Conservation (phyloP, 1,140 invertebrate species). For the Coenobita brevimanus region DNA sequence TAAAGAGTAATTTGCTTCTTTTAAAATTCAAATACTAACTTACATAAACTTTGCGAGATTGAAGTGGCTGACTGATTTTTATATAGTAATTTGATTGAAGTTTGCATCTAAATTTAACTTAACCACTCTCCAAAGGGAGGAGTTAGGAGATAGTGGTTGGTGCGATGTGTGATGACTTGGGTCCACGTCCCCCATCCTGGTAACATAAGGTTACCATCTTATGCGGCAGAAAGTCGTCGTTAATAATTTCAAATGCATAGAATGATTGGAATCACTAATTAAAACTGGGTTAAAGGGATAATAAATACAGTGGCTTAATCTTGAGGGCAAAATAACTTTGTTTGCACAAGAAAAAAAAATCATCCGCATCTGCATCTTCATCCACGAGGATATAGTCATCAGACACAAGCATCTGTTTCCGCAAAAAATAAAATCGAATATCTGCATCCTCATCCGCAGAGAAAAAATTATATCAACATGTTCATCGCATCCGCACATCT, state of each 20-base stretch:
- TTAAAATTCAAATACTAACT: not conserved
- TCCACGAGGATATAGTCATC: not conserved
- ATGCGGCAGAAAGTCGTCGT: constrained; percentile 12
- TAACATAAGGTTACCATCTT: not conserved
- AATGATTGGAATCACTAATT: too few relatives aligned
- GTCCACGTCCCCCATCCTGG: constrained; percentile 2
- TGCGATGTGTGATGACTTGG: constrained; percentile 7
- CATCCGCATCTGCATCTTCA: not conserved
- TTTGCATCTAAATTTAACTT: not conserved
- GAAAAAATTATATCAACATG: too few relatives aligned
- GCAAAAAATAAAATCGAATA: not conserved
- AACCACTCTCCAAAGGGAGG: constrained; percentile 5
- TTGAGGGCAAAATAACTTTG: not conserved
- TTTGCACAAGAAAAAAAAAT: not conserved
- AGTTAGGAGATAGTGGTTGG: constrained; percentile 3
- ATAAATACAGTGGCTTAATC: too few relatives aligned
- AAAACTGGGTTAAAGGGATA: too few relatives aligned
- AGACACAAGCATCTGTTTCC: not conserved
- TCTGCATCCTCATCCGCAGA: too few relatives aligned
- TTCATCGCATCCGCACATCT: too few relatives aligned
- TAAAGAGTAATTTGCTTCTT: not conserved
- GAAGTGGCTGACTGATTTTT: not conserved
- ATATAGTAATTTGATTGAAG: too few relatives aligned
- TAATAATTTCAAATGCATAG: not conserved
- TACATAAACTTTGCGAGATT: not conserved